Percentiles rank a stretch among this genome's conserved stretches.
Evolutionary conservation across 2,888 invertebrate species (phyloP).

Genomic region (Ormyrus nitidulus): DNA sequence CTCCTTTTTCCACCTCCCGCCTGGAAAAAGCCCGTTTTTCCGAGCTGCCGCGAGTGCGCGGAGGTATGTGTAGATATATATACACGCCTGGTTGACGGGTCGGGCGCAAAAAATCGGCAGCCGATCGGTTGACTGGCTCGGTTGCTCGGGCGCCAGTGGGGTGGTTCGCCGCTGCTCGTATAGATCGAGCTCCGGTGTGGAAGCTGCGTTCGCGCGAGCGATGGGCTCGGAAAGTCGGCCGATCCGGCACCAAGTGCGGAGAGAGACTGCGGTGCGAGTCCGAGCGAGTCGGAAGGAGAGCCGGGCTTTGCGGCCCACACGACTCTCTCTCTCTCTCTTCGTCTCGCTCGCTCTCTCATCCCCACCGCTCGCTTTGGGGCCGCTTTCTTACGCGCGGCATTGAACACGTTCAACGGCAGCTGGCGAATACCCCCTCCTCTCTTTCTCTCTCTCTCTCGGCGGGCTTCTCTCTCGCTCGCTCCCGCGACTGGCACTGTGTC

Average conservation of each 20-base stretch:
- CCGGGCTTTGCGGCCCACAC: slow-evolving; percentile 44
- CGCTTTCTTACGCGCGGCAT: slow-evolving; percentile 72
- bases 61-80: too few species aligned
- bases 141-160: too few species aligned
- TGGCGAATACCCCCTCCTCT: slow-evolving; percentile 70
- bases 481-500: slow-evolving; percentile 4
- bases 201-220: not conserved
- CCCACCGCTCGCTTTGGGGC: slow-evolving; percentile 51
- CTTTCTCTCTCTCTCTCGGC: not conserved
- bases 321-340: slow-evolving; percentile 24
- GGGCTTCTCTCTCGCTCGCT: slow-evolving; percentile 1
- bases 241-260: slow-evolving; percentile 44
- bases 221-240: slow-evolving; percentile 27
- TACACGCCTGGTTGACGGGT: too few species aligned
- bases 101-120: too few species aligned
- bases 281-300: slow-evolving; percentile 42
- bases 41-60: not conserved
- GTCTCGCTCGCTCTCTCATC: slow-evolving; percentile 37
- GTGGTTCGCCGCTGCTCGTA: too few species aligned
- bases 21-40: slow-evolving; percentile 24
- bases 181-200: not conserved
- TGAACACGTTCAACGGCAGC: slow-evolving; percentile 75
- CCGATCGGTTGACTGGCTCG: too few species aligned
- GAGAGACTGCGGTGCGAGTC: slow-evolving; percentile 39
- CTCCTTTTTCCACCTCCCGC: slow-evolving; percentile 37